These are phyloP conservation scores for Ennomos fuscantarius DNA, from an alignment of 2,888 invertebrate species.

Conservation along the genomic window DNA sequence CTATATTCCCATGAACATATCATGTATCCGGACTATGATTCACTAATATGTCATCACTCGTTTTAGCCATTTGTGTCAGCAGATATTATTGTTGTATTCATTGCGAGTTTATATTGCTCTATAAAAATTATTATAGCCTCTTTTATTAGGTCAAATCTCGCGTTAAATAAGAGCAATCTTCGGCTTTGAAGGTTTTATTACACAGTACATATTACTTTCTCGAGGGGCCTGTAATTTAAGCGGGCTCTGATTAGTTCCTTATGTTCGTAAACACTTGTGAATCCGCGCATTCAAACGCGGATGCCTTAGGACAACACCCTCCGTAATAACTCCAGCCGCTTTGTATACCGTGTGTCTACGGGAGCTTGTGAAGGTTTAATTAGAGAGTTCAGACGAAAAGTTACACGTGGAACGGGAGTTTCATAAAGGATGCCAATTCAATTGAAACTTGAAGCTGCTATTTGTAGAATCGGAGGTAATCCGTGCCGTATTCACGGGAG, in stretches of 20 bases:
- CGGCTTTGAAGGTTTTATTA: constrained; percentile 29
- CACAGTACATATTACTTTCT: constrained; percentile 49
- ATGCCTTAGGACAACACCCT: constrained; percentile 42
- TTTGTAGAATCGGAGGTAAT: neutral
- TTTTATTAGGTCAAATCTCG: constrained; percentile 1
- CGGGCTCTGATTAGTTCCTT: constrained; percentile 48
- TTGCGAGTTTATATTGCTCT: constrained; percentile 12
- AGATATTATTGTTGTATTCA: constrained; percentile 19
- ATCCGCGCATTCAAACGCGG: constrained; percentile 41
- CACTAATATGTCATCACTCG: constrained; percentile 29
- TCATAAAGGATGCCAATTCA: constrained; percentile 1
- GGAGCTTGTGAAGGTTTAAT: constrained; percentile 24
- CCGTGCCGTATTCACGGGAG: neutral
- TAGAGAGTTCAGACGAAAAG: constrained; percentile 22
- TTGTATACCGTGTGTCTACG: constrained; percentile 25
- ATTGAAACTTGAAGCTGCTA: constrained; percentile 1
- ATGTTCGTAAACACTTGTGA: constrained; percentile 42
- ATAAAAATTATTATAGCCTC: constrained; percentile 1
- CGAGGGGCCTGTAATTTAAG: constrained; percentile 50
- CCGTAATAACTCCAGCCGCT: constrained; percentile 34
- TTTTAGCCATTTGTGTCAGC: constrained; percentile 9
- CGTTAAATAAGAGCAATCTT: constrained; percentile 5
- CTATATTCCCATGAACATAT: constrained; percentile 35
- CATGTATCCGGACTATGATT: constrained; percentile 36
- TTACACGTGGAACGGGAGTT: constrained; percentile 6